Evolutionary conservation across 2,888 invertebrate species (phyloP), one percentile per base, ranked within the genome.

Genomic region (Phymatocera aterrima): DNA sequence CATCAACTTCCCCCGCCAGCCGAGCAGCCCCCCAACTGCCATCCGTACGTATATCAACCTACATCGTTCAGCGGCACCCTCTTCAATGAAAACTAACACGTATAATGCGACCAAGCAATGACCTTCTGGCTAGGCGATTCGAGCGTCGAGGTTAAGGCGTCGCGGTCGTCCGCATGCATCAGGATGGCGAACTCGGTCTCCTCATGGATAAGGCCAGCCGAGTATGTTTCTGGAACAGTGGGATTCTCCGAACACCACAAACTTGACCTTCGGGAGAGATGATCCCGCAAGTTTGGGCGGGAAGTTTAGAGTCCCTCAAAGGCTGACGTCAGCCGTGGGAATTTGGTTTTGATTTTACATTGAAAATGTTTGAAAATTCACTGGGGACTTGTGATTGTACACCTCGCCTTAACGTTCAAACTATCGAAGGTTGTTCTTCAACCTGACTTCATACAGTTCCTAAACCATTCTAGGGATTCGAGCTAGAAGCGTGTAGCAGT

Each of bases 1-100:
- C 87, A 87, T 84, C 80, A 83, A 83, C 82, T 83, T 83, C 83
- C 80, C 82, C 84, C 79, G 81, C 82, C 82, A 80, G n/a, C 18
- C 68, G 43, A 21, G n/a, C 34, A 64, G 46, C 48, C 70, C 48
- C 48, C 28, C 40, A 79, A 80, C 80, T n/a, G 80, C 79, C 81
- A 78, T 81, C 83, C 84, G 83, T 83, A 24, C 46, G 24, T 68
- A 28, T 46, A 24, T 24, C 68, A 40, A 15, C 68, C 68, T 40
- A 46, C 68, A 34, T 31, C 40, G 68, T 68, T 46, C 68, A 68
- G 6, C 72, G 72, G 60, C 57, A 34, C 57, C 57, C 57, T 57
- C 75, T 75, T 75, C 75, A 75, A 75, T 75, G 75, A 43, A 28
- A 40, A 3, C 75, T 40, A 40, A 75, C 75, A 57, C 75, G 75